These are phyloP conservation scores for Semotilus atromaculatus DNA, from an alignment of 2,797 vertebrate genomes.

Conservation along the genomic window DNA sequence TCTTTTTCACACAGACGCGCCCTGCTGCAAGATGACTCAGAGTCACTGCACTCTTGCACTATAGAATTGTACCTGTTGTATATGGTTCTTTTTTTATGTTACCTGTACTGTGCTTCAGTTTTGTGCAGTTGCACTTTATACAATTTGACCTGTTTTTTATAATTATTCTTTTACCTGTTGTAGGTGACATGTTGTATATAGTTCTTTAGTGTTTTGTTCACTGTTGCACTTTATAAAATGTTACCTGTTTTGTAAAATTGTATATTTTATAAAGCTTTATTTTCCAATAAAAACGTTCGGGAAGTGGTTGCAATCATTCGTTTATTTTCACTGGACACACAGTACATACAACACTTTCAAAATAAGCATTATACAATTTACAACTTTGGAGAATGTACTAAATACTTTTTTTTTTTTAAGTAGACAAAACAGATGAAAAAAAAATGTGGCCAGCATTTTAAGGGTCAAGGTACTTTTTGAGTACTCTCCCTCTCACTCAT, in stretches of 20 bases:
- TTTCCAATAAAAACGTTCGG: too few species aligned
- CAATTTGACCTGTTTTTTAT: not conserved
- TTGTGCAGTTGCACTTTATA: constrained; percentile 14
- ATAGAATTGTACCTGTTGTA: not conserved
- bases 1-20: not conserved
- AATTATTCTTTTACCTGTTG: not conserved
- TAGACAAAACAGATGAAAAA: too few species aligned
- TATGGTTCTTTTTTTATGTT: not conserved
- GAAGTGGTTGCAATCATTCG: too few species aligned
- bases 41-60: not conserved
- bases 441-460: not conserved
- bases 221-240: not conserved
- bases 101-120: not conserved
- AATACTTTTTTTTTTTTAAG: too few species aligned
- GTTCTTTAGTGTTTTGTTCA: not conserved
- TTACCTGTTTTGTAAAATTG: not conserved
- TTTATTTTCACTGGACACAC: too few species aligned
- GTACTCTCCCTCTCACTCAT: constrained; percentile 30
- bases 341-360: too few species aligned
- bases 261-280: not conserved
- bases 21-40: constrained; percentile 2
- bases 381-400: too few species aligned
- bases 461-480: constrained; percentile 45
- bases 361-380: too few species aligned
- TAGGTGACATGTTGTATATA: not conserved